Evolutionary conservation across 2,888 invertebrate genomes (phyloP).

Genomic region (Axea sp.): DNA sequence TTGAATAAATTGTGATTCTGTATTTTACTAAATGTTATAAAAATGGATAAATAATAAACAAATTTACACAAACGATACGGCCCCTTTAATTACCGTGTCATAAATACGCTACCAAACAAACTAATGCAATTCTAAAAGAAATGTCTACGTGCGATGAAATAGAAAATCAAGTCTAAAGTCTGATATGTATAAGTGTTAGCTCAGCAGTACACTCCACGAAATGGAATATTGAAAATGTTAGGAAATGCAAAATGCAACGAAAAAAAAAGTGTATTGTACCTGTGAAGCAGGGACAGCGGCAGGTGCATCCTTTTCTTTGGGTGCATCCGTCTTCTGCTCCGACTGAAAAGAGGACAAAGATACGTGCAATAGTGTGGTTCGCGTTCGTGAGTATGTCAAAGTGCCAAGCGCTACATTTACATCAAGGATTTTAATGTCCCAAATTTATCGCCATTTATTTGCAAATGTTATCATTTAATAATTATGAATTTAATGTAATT

Average conservation of each 20-base stretch:
- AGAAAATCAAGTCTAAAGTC: slow-evolving; percentile 19
- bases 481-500: too few relatives aligned
- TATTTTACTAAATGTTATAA: too few relatives aligned
- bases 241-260: slow-evolving; percentile 52
- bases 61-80: too few relatives aligned
- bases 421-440: too few relatives aligned
- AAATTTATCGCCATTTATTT: too few relatives aligned
- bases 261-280: slow-evolving; percentile 73
- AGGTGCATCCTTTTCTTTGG: slow-evolving; percentile 75
- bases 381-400: slow-evolving; percentile 60
- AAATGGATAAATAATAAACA: too few relatives aligned
- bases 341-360: slow-evolving; percentile 78
- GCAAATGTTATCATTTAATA: too few relatives aligned
- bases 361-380: slow-evolving; percentile 73
- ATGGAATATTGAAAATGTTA: not conserved
- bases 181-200: slow-evolving; percentile 17
- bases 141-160: slow-evolving; percentile 18
- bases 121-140: slow-evolving; percentile 5
- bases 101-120: slow-evolving; percentile 13
- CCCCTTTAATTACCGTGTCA: too few relatives aligned
- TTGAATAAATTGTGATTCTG: too few relatives aligned
- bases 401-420: slow-evolving; percentile 72
- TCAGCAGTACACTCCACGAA: slow-evolving; percentile 9
- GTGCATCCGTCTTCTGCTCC: slow-evolving; percentile 77
- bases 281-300: slow-evolving; percentile 74